These are phyloP conservation scores for Ciconia maguari DNA, from an alignment of 2,113 vertebrate species.

Conservation along the genomic window DNA sequence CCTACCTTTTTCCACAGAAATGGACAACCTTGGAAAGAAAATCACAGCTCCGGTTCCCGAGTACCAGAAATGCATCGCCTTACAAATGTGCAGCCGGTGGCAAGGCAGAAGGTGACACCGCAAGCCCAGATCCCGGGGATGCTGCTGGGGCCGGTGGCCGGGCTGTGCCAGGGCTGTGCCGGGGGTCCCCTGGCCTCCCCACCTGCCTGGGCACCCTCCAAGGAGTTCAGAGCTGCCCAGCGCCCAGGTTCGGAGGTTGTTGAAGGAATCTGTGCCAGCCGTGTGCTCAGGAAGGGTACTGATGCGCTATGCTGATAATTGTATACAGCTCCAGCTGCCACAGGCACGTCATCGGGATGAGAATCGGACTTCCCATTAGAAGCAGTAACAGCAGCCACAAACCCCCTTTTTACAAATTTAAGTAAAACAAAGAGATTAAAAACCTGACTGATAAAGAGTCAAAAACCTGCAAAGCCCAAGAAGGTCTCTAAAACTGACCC, in stretches of 20 bases:
- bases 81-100: fast-evolving
- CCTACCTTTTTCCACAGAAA: background rate
- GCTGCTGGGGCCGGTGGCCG: fast-evolving
- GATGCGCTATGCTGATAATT: fast-evolving
- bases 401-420: background rate
- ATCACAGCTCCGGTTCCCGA: background rate
- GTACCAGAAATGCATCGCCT: fast-evolving
- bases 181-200: background rate
- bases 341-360: fast-evolving
- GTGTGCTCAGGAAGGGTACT: fast-evolving
- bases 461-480: background rate
- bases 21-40: background rate
- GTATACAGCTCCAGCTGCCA: background rate
- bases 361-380: background rate
- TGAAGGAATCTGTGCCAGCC: background rate
- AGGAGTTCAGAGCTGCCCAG: background rate
- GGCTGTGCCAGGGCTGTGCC: background rate
- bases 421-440: background rate
- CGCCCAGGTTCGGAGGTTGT: background rate
- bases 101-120: background rate
- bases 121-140: background rate
- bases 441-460: background rate
- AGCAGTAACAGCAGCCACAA: background rate
- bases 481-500: background rate
- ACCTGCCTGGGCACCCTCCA: fast-evolving